These are phyloP conservation scores for Drosophila picticornis DNA, from an alignment of 2,888 invertebrate genomes.

Conservation along the genomic window DNA sequence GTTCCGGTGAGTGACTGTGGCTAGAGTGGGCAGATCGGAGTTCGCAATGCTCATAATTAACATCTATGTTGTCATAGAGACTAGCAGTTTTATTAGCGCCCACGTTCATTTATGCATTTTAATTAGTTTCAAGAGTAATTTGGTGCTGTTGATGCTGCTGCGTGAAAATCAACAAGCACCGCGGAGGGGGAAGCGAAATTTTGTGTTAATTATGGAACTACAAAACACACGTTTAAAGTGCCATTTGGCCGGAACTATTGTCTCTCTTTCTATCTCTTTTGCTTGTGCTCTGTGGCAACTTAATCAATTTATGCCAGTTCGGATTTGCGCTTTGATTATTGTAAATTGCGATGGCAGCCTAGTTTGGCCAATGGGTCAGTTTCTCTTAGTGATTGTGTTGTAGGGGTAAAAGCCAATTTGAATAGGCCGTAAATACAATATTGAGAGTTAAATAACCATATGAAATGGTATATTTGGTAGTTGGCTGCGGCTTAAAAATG, in stretches of 20 bases:
- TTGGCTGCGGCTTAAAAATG: constrained; percentile 4
- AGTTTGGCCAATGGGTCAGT: constrained; percentile 38
- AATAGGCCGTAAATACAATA: constrained; percentile 21
- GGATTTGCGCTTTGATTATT: constrained; percentile 57
- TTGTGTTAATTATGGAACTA: constrained; percentile 57
- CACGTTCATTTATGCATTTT: constrained; percentile 60
- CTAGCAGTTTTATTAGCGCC: constrained; percentile 4
- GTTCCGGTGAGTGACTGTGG: constrained; percentile 61
- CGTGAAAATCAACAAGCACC: not conserved
- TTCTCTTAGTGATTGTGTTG: not conserved
- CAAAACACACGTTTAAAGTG: constrained; percentile 64
- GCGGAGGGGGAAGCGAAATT: constrained; percentile 9
- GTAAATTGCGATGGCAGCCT: constrained; percentile 57
- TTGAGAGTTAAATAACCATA: not conserved
- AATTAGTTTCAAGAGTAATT: constrained; percentile 66
- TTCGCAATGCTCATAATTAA: constrained; percentile 57
- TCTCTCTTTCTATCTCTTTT: not conserved
- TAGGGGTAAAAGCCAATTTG: constrained; percentile 36
- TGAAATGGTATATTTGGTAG: not conserved
- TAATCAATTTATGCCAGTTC: constrained; percentile 61
- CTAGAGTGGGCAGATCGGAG: constrained; percentile 39
- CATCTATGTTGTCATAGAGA: constrained; percentile 47
- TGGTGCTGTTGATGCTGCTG: constrained; percentile 10
- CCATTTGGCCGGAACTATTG: constrained; percentile 19
- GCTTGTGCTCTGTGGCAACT: constrained; percentile 16